Percentiles rank a stretch among this genome's conserved stretches.
phyloP scores from a whole-genome alignment of 2,797 vertebrate species.

The Pterois miles region DNA sequence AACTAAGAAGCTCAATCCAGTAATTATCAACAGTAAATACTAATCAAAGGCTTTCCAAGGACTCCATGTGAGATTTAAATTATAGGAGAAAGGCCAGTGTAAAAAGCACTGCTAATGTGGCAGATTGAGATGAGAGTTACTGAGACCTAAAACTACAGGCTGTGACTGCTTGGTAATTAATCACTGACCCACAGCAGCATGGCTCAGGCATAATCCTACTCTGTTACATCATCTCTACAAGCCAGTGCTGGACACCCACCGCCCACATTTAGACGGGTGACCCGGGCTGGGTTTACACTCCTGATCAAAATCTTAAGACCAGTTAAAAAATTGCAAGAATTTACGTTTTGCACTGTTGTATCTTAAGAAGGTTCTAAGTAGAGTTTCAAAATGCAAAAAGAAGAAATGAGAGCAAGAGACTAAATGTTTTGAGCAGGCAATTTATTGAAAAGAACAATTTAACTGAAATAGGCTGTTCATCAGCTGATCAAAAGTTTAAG shows the following conservation, averaged over 20 bases:
- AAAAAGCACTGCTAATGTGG: neutral
- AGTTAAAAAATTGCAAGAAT: too few relatives aligned
- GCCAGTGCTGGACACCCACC: neutral
- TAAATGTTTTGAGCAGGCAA: too few relatives aligned
- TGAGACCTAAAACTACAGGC: constrained; percentile 43
- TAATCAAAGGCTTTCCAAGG: neutral
- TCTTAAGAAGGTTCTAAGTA: too few relatives aligned
- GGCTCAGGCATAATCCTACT: constrained; percentile 49
- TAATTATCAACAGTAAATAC: neutral
- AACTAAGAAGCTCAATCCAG: neutral
- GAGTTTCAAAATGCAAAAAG: too few relatives aligned
- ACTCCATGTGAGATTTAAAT: neutral
- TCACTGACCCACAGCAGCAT: constrained; percentile 23
- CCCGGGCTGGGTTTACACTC: too few relatives aligned
- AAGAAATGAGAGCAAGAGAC: too few relatives aligned
- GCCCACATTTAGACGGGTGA: neutral
- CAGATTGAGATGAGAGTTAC: constrained; percentile 35
- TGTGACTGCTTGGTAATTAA: constrained; percentile 50
- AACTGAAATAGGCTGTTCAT: too few relatives aligned
- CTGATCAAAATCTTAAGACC: too few relatives aligned
- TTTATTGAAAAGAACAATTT: too few relatives aligned
- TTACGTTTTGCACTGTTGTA: too few relatives aligned
- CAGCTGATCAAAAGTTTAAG: too few relatives aligned
- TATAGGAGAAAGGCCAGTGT: neutral
- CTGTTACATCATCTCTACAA: constrained; percentile 49